These are phyloP conservation scores for Baryphthengus martii DNA, from an alignment of 2,113 vertebrate species.

Conservation along the genomic window DNA sequence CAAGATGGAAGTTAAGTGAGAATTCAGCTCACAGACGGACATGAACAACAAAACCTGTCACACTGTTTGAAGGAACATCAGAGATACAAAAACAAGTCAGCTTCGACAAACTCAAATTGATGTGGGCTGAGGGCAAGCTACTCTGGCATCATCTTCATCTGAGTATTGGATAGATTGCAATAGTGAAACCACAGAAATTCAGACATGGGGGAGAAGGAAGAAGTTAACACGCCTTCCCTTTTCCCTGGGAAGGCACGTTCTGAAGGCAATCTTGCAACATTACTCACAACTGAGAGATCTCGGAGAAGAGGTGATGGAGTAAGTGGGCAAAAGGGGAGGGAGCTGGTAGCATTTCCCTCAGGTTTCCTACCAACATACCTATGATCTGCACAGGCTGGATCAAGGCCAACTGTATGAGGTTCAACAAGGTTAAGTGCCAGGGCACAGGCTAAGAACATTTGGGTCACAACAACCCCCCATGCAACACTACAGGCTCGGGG, in stretches of 20 bases:
- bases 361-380: neutral
- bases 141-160: neutral
- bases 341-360: neutral
- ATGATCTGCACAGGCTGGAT: neutral
- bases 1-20: neutral
- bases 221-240: neutral
- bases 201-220: neutral
- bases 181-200: neutral
- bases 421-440: neutral
- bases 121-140: neutral
- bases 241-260: neutral
- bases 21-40: neutral
- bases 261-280: neutral
- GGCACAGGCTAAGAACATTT: neutral
- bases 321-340: neutral
- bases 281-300: neutral
- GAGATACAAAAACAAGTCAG: neutral
- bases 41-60: neutral
- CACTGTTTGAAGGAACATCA: neutral
- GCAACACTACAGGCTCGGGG: accelerated
- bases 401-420: neutral
- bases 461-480: neutral
- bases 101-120: neutral
- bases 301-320: neutral
- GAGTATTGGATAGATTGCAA: neutral